phyloP scores from a whole-genome alignment of 2,113 vertebrate genomes.

The Alligator sinensis region DNA sequence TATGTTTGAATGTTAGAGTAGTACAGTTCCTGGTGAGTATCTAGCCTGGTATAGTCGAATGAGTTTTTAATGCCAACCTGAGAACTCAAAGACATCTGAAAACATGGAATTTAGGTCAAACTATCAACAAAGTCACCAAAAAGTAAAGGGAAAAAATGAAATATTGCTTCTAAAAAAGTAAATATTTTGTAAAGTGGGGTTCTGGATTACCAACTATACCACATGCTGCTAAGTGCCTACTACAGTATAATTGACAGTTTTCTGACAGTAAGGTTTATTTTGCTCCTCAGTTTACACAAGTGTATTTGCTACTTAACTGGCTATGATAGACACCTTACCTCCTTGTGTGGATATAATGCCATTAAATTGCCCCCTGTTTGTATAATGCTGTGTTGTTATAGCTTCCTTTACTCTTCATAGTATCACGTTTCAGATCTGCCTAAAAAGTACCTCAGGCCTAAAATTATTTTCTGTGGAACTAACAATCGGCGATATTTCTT shows the following conservation, averaged over 20 bases:
- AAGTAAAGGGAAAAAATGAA: background rate
- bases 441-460: conserved; percentile 36
- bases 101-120: background rate
- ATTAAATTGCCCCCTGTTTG: conserved; percentile 2
- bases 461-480: conserved; percentile 41
- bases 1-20: background rate
- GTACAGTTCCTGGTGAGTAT: background rate
- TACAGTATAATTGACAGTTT: background rate
- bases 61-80: rapidly evolving
- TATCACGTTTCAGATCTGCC: background rate
- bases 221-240: background rate
- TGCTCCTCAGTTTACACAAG: background rate
- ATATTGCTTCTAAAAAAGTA: background rate
- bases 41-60: background rate
- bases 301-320: conserved; percentile 29
- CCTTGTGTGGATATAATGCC: background rate
- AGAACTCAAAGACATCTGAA: background rate
- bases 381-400: background rate
- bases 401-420: conserved; percentile 35
- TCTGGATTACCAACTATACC: background rate
- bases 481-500: conserved; percentile 26
- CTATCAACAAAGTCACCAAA: background rate
- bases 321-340: background rate
- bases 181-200: background rate
- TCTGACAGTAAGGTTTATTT: background rate